Percentiles rank a stretch among this genome's conserved stretches.
Conservation (phyloP, 2,113 vertebrate genomes). For the Pteronura brasiliensis region DNA sequence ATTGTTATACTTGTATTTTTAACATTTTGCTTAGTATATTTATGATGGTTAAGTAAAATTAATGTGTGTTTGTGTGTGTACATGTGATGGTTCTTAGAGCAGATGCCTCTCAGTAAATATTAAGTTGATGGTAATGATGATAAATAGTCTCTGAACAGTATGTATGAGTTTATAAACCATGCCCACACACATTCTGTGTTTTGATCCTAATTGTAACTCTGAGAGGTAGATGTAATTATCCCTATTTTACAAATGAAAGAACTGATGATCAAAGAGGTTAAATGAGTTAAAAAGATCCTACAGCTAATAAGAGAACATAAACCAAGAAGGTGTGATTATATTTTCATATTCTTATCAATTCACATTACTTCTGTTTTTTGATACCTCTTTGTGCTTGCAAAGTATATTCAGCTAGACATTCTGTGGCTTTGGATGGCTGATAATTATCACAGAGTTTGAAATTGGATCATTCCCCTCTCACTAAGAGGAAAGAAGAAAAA, state of each 20-base stretch:
- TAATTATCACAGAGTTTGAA: slow-evolving; percentile 37
- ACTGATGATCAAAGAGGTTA: background rate
- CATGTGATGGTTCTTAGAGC: background rate
- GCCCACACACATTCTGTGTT: background rate
- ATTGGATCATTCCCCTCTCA: background rate
- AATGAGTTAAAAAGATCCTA: background rate
- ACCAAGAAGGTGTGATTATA: background rate
- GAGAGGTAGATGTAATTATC: background rate
- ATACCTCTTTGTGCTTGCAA: background rate
- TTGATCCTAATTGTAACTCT: background rate
- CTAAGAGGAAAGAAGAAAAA: slow-evolving; percentile 25
- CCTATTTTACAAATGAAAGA: slow-evolving; percentile 11
- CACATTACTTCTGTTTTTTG: background rate
- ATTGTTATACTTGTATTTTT: background rate
- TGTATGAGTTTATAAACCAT: background rate
- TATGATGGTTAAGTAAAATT: background rate
- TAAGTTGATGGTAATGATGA: background rate
- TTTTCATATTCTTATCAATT: slow-evolving; percentile 19
- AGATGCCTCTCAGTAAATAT: slow-evolving; percentile 12
- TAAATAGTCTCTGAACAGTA: background rate
- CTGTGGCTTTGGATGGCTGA: background rate
- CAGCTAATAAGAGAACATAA: background rate
- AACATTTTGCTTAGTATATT: background rate
- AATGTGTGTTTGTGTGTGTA: background rate
- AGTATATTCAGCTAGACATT: background rate